phyloP scores from a whole-genome alignment of 37 sponge, comb jelly and placozoan species.

The Tethya wilhelma region DNA sequence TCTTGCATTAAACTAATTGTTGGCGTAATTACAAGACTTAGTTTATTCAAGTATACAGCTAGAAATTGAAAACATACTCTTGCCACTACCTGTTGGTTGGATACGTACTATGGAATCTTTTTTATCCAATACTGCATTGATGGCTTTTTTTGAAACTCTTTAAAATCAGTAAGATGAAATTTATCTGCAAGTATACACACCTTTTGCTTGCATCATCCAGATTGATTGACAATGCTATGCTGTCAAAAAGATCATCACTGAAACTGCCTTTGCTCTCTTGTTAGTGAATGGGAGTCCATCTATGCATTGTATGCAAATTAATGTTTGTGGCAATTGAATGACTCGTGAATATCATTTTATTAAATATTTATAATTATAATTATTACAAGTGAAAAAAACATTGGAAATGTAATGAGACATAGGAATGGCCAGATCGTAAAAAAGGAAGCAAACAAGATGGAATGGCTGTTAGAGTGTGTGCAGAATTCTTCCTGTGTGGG shows the following conservation, averaged over 20 bases:
- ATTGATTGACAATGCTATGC: background rate
- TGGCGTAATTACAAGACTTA: conserved; percentile 10
- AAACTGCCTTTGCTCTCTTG: background rate
- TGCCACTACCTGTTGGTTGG: conserved; percentile 37
- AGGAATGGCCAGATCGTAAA: no score
- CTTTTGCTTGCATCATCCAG: background rate
- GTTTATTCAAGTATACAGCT: conserved; percentile 11
- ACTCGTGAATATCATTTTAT: no score
- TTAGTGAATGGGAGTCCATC: no score
- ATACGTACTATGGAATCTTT: conserved; percentile 14
- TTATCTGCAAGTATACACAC: conserved; percentile 3
- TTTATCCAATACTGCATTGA: conserved; percentile 5
- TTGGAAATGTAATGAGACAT: no score
- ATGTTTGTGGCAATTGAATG: no score
- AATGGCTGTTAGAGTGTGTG: no score
- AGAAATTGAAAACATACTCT: conserved; percentile 32
- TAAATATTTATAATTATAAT: no score
- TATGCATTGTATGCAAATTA: no score
- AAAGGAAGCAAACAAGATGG: no score
- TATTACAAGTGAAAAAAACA: no score
- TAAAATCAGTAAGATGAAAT: conserved; percentile 19
- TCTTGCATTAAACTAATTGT: conserved; percentile 34
- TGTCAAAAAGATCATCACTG: background rate
- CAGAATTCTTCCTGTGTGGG: no score
- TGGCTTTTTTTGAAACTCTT: conserved; percentile 9